These are phyloP conservation scores for Acipenser transmontanus DNA, from an alignment of 2,797 vertebrate genomes.

Conservation along the genomic window DNA sequence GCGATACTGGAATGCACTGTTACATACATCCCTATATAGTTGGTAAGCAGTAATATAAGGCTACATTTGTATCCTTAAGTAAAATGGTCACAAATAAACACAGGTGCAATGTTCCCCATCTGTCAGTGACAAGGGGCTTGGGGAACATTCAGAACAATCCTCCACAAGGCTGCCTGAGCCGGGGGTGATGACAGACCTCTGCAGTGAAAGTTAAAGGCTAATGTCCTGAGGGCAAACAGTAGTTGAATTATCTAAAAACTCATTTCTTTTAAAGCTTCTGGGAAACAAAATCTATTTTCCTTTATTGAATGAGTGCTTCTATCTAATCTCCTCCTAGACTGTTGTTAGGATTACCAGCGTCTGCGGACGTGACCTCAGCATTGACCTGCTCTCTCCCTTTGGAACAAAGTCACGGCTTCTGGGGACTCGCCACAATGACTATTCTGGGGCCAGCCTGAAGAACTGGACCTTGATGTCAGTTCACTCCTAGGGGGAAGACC, in stretches of 20 bases:
- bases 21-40: too few relatives aligned
- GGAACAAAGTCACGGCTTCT: constrained; percentile 39
- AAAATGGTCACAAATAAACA: too few relatives aligned
- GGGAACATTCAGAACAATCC: neutral
- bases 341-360: constrained; percentile 42
- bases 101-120: neutral
- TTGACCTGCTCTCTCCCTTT: constrained; percentile 47
- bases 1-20: too few relatives aligned
- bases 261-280: constrained; percentile 43
- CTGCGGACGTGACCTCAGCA: constrained; percentile 48
- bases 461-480: constrained; percentile 42
- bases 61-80: too few relatives aligned
- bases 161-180: neutral
- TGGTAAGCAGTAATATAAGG: too few relatives aligned
- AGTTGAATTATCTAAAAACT: constrained; percentile 42
- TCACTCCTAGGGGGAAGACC: constrained; percentile 39
- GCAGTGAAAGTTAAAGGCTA: constrained; percentile 34
- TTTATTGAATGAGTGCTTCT: constrained; percentile 43
- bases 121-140: constrained; percentile 1
- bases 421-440: constrained; percentile 40
- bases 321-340: constrained; percentile 55
- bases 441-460: constrained; percentile 34
- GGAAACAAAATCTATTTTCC: constrained; percentile 45
- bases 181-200: constrained; percentile 20
- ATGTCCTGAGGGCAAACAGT: constrained; percentile 35